Conservation (phyloP, 2,797 vertebrate species). For the Pangasius djambal region DNA sequence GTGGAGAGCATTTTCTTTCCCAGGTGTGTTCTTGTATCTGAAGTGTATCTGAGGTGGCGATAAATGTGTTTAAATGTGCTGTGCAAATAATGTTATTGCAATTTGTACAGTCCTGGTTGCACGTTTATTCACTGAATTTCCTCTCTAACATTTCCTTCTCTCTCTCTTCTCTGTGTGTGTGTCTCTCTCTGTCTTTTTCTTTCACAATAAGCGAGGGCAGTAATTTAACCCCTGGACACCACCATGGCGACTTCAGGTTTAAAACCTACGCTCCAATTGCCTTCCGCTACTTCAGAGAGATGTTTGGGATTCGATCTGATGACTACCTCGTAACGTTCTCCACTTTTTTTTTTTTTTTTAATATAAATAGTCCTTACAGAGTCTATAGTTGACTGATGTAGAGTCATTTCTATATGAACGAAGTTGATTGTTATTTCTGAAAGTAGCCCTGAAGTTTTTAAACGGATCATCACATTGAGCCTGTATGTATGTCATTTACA, state of each 20-base stretch:
- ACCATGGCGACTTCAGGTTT: slow-evolving; percentile 94
- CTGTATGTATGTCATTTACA: not conserved
- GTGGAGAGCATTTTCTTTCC: slow-evolving; percentile 97
- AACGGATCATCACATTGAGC: not conserved
- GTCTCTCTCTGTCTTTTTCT: slow-evolving; percentile 8
- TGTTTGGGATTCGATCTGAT: slow-evolving; percentile 93
- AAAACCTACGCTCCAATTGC: slow-evolving; percentile 96
- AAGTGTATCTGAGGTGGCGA: not conserved
- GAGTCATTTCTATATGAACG: not conserved
- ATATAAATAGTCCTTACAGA: not conserved
- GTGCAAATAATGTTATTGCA: not conserved
- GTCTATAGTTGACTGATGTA: not conserved
- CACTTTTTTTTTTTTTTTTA: not conserved
- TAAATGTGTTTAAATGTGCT: not conserved
- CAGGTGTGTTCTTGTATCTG: slow-evolving; percentile 67
- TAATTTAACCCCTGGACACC: slow-evolving; percentile 92
- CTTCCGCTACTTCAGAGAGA: slow-evolving; percentile 95
- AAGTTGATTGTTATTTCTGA: not conserved
- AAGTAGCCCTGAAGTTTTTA: not conserved
- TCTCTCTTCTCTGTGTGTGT: not conserved
- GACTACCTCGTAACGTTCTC: slow-evolving; percentile 87
- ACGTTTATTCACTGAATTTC: not conserved
- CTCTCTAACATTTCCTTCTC: not conserved
- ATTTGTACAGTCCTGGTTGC: not conserved
- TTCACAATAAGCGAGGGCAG: slow-evolving; percentile 85